Evolutionary conservation across 2,888 invertebrate genomes (phyloP), one percentile per base, ranked within the genome.

Genomic region (Pterostichus niger): DNA sequence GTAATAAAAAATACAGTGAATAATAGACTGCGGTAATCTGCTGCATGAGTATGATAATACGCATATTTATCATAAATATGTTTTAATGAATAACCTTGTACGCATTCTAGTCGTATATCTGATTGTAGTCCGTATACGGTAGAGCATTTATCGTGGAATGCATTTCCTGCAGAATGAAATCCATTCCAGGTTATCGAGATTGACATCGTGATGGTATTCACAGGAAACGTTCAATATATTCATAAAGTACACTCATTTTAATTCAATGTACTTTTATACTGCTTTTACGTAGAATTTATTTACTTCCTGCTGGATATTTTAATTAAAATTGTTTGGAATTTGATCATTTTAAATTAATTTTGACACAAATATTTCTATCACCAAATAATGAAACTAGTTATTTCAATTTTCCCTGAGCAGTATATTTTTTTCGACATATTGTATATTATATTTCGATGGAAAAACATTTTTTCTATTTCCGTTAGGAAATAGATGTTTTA

Each of bases 51-150:
- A 4, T 13, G 35, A 64, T 31, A 71, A 40, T 40, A 44, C 68
- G 33, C 35, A 64, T 64, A 71, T 71, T 71, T 15, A 44, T 44
- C 40, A 71, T 71, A 71, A 71, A 40, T 71, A 71, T 13, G 44
- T 64, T 71, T 71, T 71, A 71, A 71, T 44, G 68, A 71, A 71
- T 44, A 71, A 71, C 68, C 68, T 71, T 71, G 68, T 71, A 71
- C 68, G 68, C 40, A 44, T 71, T 71, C 44, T 71, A n/a, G n/a
- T n/a, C n/a, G n/a, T n/a, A 9, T 71, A 71, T 64, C 64, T 33
- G 68, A 71, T 44, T 71, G 40, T 44, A 44, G 44, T 24, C 24
- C 44, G 64, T 64, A 64, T 64, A 64, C 64, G 64, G 44, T 40
- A 40, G 11, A 44, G 75, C 13, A 52, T 52, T 75, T 75, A 75